Conservation (phyloP, 2,113 vertebrate species). For the Malurus elegans region DNA sequence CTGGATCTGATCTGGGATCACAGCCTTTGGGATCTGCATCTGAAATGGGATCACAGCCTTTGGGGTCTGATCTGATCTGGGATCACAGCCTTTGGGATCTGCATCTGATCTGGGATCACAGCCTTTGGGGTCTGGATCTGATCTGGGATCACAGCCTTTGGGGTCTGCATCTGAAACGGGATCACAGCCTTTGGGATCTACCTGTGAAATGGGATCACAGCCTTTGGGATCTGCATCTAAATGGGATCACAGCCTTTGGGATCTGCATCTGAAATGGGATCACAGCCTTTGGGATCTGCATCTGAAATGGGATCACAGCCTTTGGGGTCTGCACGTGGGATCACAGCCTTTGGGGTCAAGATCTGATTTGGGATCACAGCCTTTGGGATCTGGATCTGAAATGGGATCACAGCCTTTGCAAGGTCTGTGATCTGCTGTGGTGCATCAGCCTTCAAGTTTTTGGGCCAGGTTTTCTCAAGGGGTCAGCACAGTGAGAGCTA, state of each 20-base stretch:
- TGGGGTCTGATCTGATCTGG: neutral
- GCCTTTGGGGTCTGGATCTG: neutral
- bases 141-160: neutral
- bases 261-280: neutral
- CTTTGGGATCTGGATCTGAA: neutral
- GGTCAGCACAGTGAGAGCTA: neutral
- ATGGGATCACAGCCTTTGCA: too few relatives aligned
- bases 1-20: neutral
- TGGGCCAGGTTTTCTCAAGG: neutral
- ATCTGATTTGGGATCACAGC: neutral
- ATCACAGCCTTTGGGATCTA: too few relatives aligned
- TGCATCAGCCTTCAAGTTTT: neutral
- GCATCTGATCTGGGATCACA: neutral
- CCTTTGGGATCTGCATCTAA: neutral
- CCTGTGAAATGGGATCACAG: too few relatives aligned
- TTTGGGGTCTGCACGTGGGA: neutral
- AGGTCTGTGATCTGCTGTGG: neutral
- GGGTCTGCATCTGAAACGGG: too few relatives aligned
- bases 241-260: neutral
- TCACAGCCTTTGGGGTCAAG: neutral
- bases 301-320: neutral
- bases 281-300: too few relatives aligned
- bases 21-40: neutral
- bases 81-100: neutral
- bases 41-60: too few relatives aligned